These are phyloP conservation scores for Cephalopachus bancanus DNA, from an alignment of 2,797 vertebrate genomes.

Conservation along the genomic window DNA sequence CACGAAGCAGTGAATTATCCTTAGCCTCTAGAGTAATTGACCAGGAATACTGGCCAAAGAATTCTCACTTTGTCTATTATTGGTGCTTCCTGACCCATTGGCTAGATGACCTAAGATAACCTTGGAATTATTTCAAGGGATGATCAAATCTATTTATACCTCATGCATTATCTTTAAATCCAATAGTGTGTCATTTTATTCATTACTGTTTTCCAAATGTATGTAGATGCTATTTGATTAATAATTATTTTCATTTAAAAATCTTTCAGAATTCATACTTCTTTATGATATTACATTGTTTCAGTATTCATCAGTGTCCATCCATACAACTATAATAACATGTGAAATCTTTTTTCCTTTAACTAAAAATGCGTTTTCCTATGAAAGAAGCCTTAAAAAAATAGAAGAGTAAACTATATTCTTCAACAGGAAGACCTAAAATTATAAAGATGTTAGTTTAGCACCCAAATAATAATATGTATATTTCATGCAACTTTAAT, in stretches of 20 bases:
- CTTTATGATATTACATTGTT: background rate
- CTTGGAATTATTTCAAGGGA: constrained; percentile 13
- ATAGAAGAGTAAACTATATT: background rate
- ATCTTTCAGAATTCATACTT: background rate
- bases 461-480: background rate
- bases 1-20: background rate
- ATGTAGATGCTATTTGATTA: background rate
- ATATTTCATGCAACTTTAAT: constrained; percentile 1
- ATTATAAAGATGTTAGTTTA: background rate
- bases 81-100: background rate
- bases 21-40: background rate
- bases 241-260: constrained; percentile 27
- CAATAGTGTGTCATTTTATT: background rate
- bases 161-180: constrained; percentile 1
- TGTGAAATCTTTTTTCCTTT: background rate
- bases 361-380: background rate
- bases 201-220: constrained; percentile 26
- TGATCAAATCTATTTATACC: background rate
- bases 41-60: constrained; percentile 14
- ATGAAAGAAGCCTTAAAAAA: background rate
- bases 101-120: background rate
- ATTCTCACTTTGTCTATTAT: background rate
- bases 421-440: background rate
- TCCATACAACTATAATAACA: background rate
- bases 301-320: background rate